Base-by-base conservation (phyloP, 2,888 invertebrate species). In the Drosophila seclusa region DNA sequence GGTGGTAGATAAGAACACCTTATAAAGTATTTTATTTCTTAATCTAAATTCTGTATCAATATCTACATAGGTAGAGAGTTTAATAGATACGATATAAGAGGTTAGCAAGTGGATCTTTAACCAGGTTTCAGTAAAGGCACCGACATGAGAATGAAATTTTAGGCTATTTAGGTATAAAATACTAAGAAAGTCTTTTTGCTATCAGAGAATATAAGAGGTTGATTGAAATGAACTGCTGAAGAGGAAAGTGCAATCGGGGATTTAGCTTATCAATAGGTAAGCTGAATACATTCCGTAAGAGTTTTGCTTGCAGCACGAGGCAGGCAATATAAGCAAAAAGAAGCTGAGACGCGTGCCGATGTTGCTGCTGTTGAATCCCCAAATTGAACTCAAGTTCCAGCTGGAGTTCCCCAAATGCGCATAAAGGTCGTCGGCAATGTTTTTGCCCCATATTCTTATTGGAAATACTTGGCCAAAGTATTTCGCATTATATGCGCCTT, bases 401-500 rank as follows among this genome's bases (percentile, higher is more conserved):
- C 40, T 36, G 38, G 54, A 49, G 64, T 6, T 64, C 80, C 83
- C 79, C 64, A 61, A 80, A 72, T 79, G 76, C 54, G 55, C 80
- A 82, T 80, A 79, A 80, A 79, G 68, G 80, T 79, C 68, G 61
- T 42, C 53, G 40, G 32, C 34, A 68, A 49, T 45, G 45, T 24
- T 69, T 78, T 49, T 24, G 70, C 49, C 71, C 63, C 67, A 78
- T 64, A 57, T 65, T 68, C 58, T 68, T 68, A 76, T 78, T 76
- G 68, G 53, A 68, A 79, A 82, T 69, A 75, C 75, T 83, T 83
- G 80, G 40, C n/a, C 67, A 59, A 78, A 73, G 83, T 81, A 76
- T 78, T 86, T 83, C 55, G 62, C 68, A 54, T 72, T 76, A 68
- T 73, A 55, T 62, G 64, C 67, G 67, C 72, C 59, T 57, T 65